Evolutionary conservation across 2,113 vertebrate species (phyloP).

Genomic region (Aptenodytes patagonicus): DNA sequence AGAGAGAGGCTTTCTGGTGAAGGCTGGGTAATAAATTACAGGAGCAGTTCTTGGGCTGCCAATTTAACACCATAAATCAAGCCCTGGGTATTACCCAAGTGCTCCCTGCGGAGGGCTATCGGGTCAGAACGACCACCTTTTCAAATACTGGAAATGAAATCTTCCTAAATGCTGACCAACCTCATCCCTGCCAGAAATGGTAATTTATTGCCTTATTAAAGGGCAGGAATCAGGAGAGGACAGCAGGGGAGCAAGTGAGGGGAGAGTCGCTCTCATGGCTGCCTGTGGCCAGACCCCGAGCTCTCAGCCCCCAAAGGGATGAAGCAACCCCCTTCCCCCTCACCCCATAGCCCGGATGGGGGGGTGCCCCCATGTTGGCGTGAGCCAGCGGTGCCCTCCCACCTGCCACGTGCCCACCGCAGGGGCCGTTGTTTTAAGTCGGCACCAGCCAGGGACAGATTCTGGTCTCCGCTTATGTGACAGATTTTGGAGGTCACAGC

Average conservation of each 20-base stretch:
- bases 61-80: conserved; percentile 81
- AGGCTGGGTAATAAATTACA: conserved; percentile 76
- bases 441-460: neutral
- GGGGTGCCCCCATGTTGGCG: neutral
- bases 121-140: conserved; percentile 66
- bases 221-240: neutral
- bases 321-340: neutral
- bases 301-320: neutral
- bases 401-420: neutral
- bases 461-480: neutral
- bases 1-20: conserved; percentile 35
- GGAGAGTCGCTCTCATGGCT: neutral
- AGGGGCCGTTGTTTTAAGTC: neutral
- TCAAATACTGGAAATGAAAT: conserved; percentile 75
- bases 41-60: conserved; percentile 73
- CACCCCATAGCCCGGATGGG: neutral
- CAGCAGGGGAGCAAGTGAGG: neutral
- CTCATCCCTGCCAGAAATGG: neutral
- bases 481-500: neutral
- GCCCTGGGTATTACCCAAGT: conserved; percentile 71
- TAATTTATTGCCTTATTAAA: conserved; percentile 42
- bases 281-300: neutral
- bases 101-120: conserved; percentile 37
- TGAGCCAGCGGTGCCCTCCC: neutral
- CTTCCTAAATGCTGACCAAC: conserved; percentile 68